Conservation (phyloP, 2,797 vertebrate genomes). For the Sebastes minor region DNA sequence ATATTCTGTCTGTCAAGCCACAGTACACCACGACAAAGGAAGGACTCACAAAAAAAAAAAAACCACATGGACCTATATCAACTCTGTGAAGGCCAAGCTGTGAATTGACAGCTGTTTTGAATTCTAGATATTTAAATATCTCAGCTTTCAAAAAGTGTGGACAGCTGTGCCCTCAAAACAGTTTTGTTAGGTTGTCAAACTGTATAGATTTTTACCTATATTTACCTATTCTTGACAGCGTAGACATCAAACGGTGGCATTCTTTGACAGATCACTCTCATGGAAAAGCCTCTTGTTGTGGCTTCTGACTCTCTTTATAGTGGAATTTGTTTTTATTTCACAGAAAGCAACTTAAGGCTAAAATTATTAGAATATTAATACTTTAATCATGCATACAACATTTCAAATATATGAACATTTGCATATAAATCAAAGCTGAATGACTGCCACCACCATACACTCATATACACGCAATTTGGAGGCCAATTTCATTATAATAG, state of each 20-base stretch:
- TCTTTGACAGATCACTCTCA: slow-evolving; percentile 16
- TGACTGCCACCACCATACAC: not conserved
- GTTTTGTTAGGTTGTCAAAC: slow-evolving; percentile 54
- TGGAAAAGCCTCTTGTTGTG: not conserved
- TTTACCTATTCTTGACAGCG: slow-evolving; percentile 43
- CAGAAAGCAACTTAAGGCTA: not conserved
- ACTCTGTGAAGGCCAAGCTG: slow-evolving; percentile 12
- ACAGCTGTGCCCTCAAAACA: slow-evolving; percentile 19
- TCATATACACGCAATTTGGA: not conserved
- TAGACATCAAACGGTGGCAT: slow-evolving; percentile 11
- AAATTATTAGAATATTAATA: not conserved
- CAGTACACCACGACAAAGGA: slow-evolving; percentile 28
- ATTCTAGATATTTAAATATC: slow-evolving; percentile 61
- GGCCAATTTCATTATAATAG: not conserved
- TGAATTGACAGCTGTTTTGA: slow-evolving; percentile 64
- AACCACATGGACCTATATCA: slow-evolving; percentile 33
- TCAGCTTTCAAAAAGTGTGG: slow-evolving; percentile 29
- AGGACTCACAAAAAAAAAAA: not conserved
- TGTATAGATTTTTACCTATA: slow-evolving; percentile 27
- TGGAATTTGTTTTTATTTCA: not conserved
- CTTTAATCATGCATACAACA: not conserved
- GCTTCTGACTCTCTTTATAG: not conserved
- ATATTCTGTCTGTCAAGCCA: slow-evolving; percentile 59
- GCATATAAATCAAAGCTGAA: not conserved
- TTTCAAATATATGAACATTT: not conserved